Base-by-base conservation (phyloP, 2,797 vertebrate genomes). In the Dendrocincla tyrannina region DNA sequence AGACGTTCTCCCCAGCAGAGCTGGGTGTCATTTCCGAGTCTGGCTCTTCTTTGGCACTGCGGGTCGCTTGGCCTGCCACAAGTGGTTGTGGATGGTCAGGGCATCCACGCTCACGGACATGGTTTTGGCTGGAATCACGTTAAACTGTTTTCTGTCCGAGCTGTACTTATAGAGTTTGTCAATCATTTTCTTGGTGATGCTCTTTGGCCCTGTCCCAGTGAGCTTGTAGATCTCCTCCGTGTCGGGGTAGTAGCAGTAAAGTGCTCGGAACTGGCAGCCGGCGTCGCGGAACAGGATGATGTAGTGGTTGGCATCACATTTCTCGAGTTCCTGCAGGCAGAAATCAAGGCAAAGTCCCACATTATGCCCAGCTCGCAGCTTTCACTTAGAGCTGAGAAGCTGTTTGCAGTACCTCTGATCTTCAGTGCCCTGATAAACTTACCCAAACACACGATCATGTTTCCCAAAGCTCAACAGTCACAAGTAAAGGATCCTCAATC, bases 81-180 rank as follows among this genome's bases (percentile, higher is more conserved):
- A 96, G 96, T 99, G 99, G 98, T 99, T 99, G 84, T 99, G 99
- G 81, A 99, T 99, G 8, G 99, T 99, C 74, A 99, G 98, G 4
- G 99, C 99, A 11, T 99, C 99, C 97, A 99, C 99, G 2, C 99
- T 99, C 96, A 99, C 99, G 0, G 99, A 99, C 98, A 99, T 99
- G 84, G 99, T 99, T 98, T 99, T 99, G 98, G 99, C 99, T 5
- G 99, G 99, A 89, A 99, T 99, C 97, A 99, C 97, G 1, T 98
- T 99, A 79, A 99, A 99, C 98, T 99, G 99, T 97, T 99, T 99
- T 9, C 99, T 98, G 98, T 99, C 99, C 0, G 99, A 99, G 97
- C 98, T 99, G 98, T 99, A 99, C 94, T 99, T 99, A 93, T 99
- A 99, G 74, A 99, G 98, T 97, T 99, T 99, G 97, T 99, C 99